Conservation (phyloP, 2,113 vertebrate species). For the Speoplatyrhinus poulsoni region DNA sequence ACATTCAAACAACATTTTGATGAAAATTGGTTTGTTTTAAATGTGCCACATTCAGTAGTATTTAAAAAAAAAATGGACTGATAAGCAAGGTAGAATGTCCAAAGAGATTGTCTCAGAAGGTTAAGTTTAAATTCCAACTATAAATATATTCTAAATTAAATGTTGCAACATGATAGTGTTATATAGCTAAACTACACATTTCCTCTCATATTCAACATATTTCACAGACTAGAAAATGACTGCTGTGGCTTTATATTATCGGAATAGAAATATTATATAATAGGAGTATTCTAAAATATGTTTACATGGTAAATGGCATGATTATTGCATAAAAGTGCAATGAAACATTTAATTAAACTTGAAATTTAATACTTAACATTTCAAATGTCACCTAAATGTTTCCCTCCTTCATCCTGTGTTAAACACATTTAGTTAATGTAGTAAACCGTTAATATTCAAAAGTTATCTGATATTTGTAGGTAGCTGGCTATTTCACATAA, state of each 20-base stretch:
- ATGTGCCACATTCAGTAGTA: constrained; percentile 43
- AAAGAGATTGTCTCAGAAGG: constrained; percentile 63
- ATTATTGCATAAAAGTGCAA: constrained; percentile 61
- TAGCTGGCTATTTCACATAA: constrained; percentile 57
- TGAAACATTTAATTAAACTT: constrained; percentile 30
- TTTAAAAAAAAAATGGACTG: constrained; percentile 52
- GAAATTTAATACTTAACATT: background rate
- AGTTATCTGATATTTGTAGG: background rate
- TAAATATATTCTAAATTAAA: constrained; percentile 39
- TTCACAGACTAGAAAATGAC: constrained; percentile 41
- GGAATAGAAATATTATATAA: background rate
- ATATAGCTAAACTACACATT: constrained; percentile 13
- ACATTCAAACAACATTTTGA: constrained; percentile 60
- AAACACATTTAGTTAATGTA: too few relatives aligned
- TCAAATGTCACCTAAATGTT: constrained; percentile 19
- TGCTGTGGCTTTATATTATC: constrained; percentile 10
- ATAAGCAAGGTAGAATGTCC: constrained; percentile 26
- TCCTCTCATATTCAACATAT: constrained; percentile 11
- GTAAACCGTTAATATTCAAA: constrained; percentile 17
- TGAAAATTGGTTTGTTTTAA: constrained; percentile 26
- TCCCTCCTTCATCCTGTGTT: background rate
- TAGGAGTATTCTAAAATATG: constrained; percentile 21
- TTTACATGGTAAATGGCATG: constrained; percentile 73
- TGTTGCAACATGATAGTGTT: constrained; percentile 30
- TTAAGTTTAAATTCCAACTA: constrained; percentile 29